Evolutionary conservation across 2,113 vertebrate genomes (phyloP).

Genomic region (Rhineura floridana): DNA sequence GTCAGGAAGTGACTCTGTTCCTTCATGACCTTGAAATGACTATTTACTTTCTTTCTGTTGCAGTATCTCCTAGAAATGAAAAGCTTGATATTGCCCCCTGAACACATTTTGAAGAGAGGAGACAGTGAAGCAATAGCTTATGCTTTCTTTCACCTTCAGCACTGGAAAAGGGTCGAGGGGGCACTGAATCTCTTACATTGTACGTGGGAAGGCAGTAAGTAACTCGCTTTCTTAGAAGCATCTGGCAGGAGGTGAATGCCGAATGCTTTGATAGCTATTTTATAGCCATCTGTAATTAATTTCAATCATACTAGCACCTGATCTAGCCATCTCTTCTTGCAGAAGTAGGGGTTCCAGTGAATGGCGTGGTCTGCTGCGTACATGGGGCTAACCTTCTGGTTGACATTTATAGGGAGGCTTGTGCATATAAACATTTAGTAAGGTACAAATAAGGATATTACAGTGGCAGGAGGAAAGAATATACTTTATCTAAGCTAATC

Average conservation of each 20-base stretch:
- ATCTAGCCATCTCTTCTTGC: background rate
- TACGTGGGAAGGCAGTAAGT: conserved; percentile 99
- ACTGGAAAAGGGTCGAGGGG: conserved; percentile 98
- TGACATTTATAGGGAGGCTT: background rate
- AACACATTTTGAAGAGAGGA: conserved; percentile 98
- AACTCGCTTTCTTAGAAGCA: conserved; percentile 69
- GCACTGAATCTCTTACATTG: conserved; percentile 98
- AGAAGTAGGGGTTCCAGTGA: background rate
- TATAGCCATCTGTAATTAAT: too few relatives aligned
- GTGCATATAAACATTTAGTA: background rate
- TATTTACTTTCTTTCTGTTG: conserved; percentile 64
- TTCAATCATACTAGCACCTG: background rate
- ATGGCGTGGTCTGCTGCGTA: background rate
- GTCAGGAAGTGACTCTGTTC: conserved; percentile 42
- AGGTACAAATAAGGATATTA: background rate
- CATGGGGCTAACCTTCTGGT: background rate
- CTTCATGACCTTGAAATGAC: conserved; percentile 54
- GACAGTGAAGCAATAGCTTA: conserved; percentile 99
- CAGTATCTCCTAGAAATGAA: conserved; percentile 99
- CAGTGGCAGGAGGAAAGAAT: background rate
- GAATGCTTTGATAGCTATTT: background rate
- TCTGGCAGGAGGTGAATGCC: conserved; percentile 23
- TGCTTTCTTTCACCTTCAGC: conserved; percentile 97
- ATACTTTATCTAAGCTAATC: background rate
- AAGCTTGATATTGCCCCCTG: conserved; percentile 97